Percentiles rank a stretch among this genome's conserved stretches.
Evolutionary conservation across 53 echinoderm and acorn worm genomes (phyloP).

Genomic region (Patiria pectinifera): DNA sequence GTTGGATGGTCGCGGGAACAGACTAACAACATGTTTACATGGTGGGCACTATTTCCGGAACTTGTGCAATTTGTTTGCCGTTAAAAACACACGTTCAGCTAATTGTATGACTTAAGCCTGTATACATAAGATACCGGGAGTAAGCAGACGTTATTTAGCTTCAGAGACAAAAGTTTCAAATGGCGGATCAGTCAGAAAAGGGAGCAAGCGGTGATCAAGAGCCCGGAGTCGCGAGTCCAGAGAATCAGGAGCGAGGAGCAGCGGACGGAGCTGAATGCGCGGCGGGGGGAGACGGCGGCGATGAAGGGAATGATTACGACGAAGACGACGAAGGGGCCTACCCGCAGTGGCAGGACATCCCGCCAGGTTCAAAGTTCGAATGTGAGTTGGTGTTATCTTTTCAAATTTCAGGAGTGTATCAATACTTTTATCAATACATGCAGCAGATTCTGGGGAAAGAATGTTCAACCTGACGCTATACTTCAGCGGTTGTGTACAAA

Average conservation of each 20-base stretch:
- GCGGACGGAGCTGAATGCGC: not conserved
- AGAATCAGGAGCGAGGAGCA: not conserved
- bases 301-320: not conserved
- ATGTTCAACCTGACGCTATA: no score
- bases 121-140: no score
- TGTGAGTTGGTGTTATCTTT: conserved; percentile 18
- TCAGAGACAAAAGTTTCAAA: not conserved
- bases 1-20: not conserved
- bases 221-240: not conserved
- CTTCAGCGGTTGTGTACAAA: no score
- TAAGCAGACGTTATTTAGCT: no score
- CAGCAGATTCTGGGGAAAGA: no score
- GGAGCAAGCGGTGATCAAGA: not conserved
- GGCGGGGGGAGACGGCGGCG: not conserved
- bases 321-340: not conserved
- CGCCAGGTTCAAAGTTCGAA: conserved; percentile 48
- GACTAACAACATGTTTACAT: not conserved
- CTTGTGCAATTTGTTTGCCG: not conserved
- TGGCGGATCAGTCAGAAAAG: not conserved
- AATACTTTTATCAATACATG: no score
- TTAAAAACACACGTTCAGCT: not conserved
- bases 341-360: conserved; percentile 27
- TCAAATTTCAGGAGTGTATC: not conserved
- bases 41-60: not conserved
- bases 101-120: not conserved